These are phyloP conservation scores for Terrapene triunguis DNA, from an alignment of 2,113 vertebrate genomes.

Conservation along the genomic window DNA sequence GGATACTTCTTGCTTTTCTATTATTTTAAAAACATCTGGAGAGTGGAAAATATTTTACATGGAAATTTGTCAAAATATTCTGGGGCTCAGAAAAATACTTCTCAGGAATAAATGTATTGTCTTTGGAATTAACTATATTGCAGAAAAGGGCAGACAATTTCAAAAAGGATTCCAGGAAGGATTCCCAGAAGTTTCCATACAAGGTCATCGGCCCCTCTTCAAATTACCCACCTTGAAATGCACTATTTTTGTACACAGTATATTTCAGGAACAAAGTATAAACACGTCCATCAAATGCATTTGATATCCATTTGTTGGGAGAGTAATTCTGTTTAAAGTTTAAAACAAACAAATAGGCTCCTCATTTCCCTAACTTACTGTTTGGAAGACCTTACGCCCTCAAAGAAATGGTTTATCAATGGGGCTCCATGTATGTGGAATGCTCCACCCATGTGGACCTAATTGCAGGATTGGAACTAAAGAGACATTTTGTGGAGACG, in stretches of 20 bases:
- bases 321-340: not conserved
- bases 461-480: not conserved
- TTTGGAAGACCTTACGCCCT: not conserved
- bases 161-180: not conserved
- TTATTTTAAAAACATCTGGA: not conserved
- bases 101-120: not conserved
- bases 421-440: rapidly evolving
- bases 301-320: not conserved
- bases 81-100: not conserved
- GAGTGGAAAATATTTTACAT: not conserved
- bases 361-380: not conserved
- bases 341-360: not conserved
- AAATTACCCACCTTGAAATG: not conserved
- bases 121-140: not conserved
- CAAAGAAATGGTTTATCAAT: not conserved
- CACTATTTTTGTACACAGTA: not conserved
- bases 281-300: not conserved
- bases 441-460: not conserved
- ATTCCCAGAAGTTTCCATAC: not conserved
- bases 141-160: not conserved
- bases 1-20: not conserved
- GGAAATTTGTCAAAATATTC: not conserved
- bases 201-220: not conserved
- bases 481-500: not conserved
- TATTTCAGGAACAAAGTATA: not conserved